Evolutionary conservation across 2,888 invertebrate species (phyloP), one percentile per base, ranked within the genome.

Genomic region (Ischnus inquisitorius): DNA sequence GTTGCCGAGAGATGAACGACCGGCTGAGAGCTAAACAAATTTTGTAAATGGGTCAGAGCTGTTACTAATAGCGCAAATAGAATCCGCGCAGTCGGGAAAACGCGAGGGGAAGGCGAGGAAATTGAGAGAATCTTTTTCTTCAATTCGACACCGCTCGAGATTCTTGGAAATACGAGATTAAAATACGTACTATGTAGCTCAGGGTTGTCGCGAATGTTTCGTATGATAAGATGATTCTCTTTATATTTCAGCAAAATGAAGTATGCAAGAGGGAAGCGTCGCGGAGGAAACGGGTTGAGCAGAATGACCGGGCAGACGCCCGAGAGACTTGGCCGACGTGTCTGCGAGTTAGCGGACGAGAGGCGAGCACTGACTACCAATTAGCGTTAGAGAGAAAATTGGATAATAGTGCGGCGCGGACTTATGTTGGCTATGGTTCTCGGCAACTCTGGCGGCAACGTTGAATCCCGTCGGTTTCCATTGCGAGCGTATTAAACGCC

Each of bases 41-140:
- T 83, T 79, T 83, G 69, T 57, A 83, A 83, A 79, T 79, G 34
- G 83, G 83, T 83, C 83, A 79, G 69, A 57, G 54, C 64, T 64
- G 41, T 83, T 83, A 79, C 79, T 76, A 69, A 79, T 83, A 83
- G 79, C 79, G 75, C 65, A n/a, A 83, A 83, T 48, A 75, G 68
- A 46, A 65, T 4, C 19, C n/a, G 34, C 54, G 10, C 19, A 51
- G 43, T n/a, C 64, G 81, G 41, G 68, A 57, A 72, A 77, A 67
- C 67, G 46, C 51, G 69, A 69, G 57, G 69, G 51, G 19, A 39
- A 34, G 64, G 74, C 57, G n/a, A 19, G 57, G 1, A 22, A 22
- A 77, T 43, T 57, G 46, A 71, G 54, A 43, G 41, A 57, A 65
- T 14, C 48, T 62, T 64, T 39, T 51, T 51, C 16, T 54, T 54